phyloP scores from a whole-genome alignment of 2,797 vertebrate species.

The Lutjanus campechanus region DNA sequence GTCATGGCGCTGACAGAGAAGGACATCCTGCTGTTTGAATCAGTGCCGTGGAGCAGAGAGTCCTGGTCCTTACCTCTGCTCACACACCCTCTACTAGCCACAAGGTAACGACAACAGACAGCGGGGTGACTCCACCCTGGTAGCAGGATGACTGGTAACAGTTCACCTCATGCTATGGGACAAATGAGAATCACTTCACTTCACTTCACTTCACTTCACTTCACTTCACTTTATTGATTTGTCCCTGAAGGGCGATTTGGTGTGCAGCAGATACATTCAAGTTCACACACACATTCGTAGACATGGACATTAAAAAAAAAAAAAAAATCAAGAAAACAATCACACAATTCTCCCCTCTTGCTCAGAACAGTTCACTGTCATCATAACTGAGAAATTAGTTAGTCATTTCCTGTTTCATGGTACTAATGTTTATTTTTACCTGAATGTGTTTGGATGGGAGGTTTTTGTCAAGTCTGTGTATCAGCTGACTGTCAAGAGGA shows the following conservation, averaged over 20 bases:
- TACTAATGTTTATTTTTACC: neutral
- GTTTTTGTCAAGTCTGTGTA: neutral
- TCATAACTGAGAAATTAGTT: neutral
- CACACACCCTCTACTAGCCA: slow-evolving; percentile 94
- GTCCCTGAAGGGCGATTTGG: too few relatives aligned
- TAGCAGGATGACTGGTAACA: neutral
- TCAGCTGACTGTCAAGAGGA: neutral
- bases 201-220: too few relatives aligned
- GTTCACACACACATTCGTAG: too few relatives aligned
- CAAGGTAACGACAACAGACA: slow-evolving; percentile 85
- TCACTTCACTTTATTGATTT: too few relatives aligned
- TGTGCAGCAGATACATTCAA: too few relatives aligned
- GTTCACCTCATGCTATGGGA: neutral
- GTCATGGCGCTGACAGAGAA: slow-evolving; percentile 96
- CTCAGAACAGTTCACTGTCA: neutral
- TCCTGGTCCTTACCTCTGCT: slow-evolving; percentile 92
- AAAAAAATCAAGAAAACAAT: neutral
- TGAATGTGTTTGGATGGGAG: neutral
- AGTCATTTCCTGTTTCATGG: neutral
- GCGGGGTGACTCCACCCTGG: neutral
- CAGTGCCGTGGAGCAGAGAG: slow-evolving; percentile 93
- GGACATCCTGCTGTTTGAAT: slow-evolving; percentile 94
- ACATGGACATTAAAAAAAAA: too few relatives aligned
- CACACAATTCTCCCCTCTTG: neutral
- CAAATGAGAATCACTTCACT: neutral